Conservation (phyloP, 1,140 invertebrate genomes). For the Apis florea region DNA sequence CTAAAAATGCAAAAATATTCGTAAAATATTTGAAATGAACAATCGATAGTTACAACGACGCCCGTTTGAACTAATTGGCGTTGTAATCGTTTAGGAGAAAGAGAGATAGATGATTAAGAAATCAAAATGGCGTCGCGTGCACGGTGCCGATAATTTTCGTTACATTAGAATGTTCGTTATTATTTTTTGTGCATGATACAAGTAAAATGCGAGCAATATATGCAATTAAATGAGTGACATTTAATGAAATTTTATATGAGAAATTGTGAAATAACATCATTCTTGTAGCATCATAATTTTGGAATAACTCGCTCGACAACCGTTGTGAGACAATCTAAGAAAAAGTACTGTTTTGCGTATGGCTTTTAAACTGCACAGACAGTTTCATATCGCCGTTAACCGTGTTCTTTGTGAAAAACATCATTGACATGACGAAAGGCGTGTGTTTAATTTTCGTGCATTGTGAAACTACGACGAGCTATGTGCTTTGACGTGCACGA, state of each 20-base stretch:
- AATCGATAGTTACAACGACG: background rate
- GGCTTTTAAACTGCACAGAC: slow-evolving; percentile 33
- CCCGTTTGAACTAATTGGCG: slow-evolving; percentile 13
- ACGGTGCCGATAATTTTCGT: slow-evolving; percentile 68
- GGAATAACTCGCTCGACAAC: background rate
- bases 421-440: slow-evolving; percentile 50
- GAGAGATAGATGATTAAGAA: slow-evolving; percentile 46
- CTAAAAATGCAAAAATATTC: background rate
- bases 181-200: slow-evolving; percentile 31
- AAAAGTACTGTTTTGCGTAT: slow-evolving; percentile 44
- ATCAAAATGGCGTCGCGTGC: slow-evolving; percentile 73
- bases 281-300: background rate
- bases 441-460: slow-evolving; percentile 40
- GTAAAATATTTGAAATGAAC: slow-evolving; percentile 26
- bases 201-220: slow-evolving; percentile 4
- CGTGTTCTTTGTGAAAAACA: background rate
- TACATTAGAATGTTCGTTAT: slow-evolving; percentile 43
- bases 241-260: background rate
- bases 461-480: slow-evolving; percentile 29
- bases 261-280: background rate
- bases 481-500: slow-evolving; percentile 55
- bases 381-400: background rate
- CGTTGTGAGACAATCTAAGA: background rate
- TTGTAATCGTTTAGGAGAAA: slow-evolving; percentile 40
- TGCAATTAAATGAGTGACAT: background rate